These are phyloP conservation scores for Archips xylosteana DNA, from an alignment of 2,888 invertebrate genomes.

Conservation along the genomic window DNA sequence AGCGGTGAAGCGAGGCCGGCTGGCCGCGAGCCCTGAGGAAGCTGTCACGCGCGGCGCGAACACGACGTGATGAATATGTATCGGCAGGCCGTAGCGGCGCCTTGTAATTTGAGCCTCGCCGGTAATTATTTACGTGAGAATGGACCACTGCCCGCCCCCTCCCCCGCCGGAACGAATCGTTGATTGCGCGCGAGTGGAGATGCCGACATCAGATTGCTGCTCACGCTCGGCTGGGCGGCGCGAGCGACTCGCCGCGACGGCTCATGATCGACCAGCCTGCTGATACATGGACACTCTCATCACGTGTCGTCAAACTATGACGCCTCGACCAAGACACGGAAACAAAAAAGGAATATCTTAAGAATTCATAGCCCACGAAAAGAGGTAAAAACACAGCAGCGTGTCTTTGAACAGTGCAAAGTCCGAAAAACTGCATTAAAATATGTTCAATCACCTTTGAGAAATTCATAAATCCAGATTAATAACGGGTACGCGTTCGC, in stretches of 20 bases:
- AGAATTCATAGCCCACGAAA: too few species aligned
- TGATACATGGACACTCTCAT: slow-evolving; percentile 20
- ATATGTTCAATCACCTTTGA: too few species aligned
- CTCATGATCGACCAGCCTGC: slow-evolving; percentile 27
- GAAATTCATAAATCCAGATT: too few species aligned
- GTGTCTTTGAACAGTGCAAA: too few species aligned
- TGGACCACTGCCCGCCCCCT: slow-evolving; percentile 62
- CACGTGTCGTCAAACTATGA: slow-evolving; percentile 17
- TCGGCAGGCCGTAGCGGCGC: slow-evolving; percentile 79
- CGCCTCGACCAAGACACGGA: not conserved
- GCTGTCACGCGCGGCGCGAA: slow-evolving; percentile 82
- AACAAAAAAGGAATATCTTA: too few species aligned
- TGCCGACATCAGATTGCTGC: slow-evolving; percentile 77
- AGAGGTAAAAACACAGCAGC: too few species aligned
- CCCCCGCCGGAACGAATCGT: slow-evolving; percentile 77
- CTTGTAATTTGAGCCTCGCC: slow-evolving; percentile 84
- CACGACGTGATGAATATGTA: slow-evolving; percentile 83
- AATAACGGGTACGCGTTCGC: too few species aligned
- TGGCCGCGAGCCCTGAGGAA: slow-evolving; percentile 67
- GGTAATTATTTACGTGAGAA: slow-evolving; percentile 86
- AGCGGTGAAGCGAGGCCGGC: slow-evolving; percentile 14
- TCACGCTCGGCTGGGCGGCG: slow-evolving; percentile 62
- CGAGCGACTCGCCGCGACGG: slow-evolving; percentile 13
- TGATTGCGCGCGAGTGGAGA: slow-evolving; percentile 78
- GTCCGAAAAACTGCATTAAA: too few species aligned